A percentile compares a stretch with the other conserved stretches of the same genome.
Evolutionary conservation across 2,113 vertebrate species (phyloP).

Genomic region (human (Homo sapiens)): GRCh38 chr5:106457001-106457500

Average conservation of each 20-base stretch:
- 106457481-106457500: neutral
- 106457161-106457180: neutral
- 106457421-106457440: neutral
- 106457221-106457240: neutral
- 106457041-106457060: neutral
- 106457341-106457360: neutral
- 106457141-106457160: neutral
- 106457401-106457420: neutral
- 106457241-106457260: neutral
- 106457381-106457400: neutral
- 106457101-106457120: neutral
- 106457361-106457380: neutral
- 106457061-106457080: neutral
- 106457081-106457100: neutral
- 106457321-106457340: neutral
- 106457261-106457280: neutral
- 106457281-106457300: neutral
- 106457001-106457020: neutral
- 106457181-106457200: neutral
- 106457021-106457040: neutral
- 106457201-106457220: neutral
- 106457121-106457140: neutral
- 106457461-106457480: neutral
- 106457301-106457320: neutral
- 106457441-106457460: no score